Percentiles rank a stretch among this genome's conserved stretches.
These are phyloP conservation scores for Brachyistius frenatus DNA, from an alignment of 2,113 vertebrate species.

Conservation along the genomic window DNA sequence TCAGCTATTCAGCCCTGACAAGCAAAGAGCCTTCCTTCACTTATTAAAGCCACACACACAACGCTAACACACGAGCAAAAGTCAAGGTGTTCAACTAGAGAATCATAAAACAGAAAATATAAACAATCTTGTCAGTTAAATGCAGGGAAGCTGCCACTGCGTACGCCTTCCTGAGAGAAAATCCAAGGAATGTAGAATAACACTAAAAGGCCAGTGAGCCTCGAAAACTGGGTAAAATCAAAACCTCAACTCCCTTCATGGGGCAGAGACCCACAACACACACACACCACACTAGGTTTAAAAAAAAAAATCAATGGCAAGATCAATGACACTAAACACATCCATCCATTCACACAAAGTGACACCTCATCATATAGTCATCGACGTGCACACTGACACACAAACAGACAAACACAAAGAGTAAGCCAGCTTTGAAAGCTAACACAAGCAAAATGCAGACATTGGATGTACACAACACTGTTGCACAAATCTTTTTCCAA, in stretches of 20 bases:
- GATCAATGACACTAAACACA: slow-evolving; percentile 18
- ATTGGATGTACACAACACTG: slow-evolving; percentile 17
- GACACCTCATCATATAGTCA: slow-evolving; percentile 26
- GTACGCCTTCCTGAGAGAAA: slow-evolving; percentile 22
- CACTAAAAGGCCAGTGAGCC: slow-evolving; percentile 32
- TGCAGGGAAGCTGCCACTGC: slow-evolving; percentile 10
- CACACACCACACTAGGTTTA: slow-evolving; percentile 6
- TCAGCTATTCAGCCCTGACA: slow-evolving; percentile 28
- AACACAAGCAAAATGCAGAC: slow-evolving; percentile 41
- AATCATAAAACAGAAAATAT: neutral
- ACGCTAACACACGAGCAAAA: slow-evolving; percentile 5
- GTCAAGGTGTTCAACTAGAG: neutral
- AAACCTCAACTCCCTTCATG: slow-evolving; percentile 40
- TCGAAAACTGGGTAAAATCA: slow-evolving; percentile 35
- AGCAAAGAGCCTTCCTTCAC: slow-evolving; percentile 26
- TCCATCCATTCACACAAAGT: neutral
- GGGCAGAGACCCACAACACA: slow-evolving; percentile 35
- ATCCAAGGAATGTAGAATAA: slow-evolving; percentile 65
- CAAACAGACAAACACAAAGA: slow-evolving; percentile 11
- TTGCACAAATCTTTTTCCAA: slow-evolving; percentile 44
- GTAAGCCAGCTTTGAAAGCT: slow-evolving; percentile 26
- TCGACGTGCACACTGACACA: slow-evolving; percentile 7
- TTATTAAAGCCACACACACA: slow-evolving; percentile 26
- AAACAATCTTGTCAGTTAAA: slow-evolving; percentile 4
- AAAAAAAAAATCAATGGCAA: neutral